A percentile compares a stretch with the other conserved stretches of the same genome.
phyloP scores from a whole-genome alignment of 2,113 vertebrate genomes.

The Crocuta crocuta region DNA sequence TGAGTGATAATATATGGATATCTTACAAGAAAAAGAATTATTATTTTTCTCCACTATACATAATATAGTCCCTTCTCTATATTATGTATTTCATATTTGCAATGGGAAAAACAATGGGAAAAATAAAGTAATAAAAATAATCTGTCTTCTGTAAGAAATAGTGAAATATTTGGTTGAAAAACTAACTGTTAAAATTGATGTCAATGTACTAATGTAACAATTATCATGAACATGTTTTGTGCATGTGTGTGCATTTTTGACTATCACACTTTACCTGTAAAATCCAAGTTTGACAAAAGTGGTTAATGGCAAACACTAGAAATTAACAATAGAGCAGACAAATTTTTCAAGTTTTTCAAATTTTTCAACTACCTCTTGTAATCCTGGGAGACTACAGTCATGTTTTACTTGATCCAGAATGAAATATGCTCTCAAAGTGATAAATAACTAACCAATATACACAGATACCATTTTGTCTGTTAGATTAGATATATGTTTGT shows the following conservation, averaged over 20 bases:
- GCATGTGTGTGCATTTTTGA: not conserved
- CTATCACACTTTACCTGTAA: not conserved
- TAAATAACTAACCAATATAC: not conserved
- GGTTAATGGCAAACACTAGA: not conserved
- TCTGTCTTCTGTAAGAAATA: not conserved
- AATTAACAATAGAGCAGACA: not conserved
- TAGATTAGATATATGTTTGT: constrained; percentile 32
- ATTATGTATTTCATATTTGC: not conserved
- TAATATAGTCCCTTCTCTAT: not conserved
- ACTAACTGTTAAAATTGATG: not conserved
- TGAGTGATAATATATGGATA: not conserved
- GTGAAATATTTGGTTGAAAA: not conserved
- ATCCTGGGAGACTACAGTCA: not conserved
- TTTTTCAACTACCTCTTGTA: not conserved
- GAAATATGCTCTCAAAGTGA: not conserved
- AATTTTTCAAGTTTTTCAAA: not conserved
- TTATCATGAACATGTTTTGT: not conserved
- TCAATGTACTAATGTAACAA: not conserved
- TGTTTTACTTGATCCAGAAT: not conserved
- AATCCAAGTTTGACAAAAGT: not conserved
- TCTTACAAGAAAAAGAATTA: not conserved
- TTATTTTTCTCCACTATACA: not conserved
- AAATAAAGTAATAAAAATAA: not conserved
- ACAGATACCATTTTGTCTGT: not conserved
- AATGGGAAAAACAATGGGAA: not conserved